Percentiles rank a stretch among this genome's conserved stretches.
phyloP scores from a whole-genome alignment of 2,113 vertebrate genomes.

The Phocoena sinus region DNA sequence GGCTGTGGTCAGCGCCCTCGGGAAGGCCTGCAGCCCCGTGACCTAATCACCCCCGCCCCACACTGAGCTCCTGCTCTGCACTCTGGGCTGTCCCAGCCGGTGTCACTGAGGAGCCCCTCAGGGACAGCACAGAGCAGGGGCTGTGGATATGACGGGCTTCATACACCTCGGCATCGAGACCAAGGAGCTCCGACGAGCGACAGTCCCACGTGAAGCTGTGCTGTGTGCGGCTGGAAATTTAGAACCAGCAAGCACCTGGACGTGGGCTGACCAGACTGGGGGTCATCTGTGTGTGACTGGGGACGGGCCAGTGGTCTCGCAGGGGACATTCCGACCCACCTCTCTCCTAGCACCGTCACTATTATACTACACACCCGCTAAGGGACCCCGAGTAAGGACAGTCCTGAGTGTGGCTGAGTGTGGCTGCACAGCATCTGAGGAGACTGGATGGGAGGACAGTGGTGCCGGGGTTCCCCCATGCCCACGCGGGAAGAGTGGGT shows the following conservation, averaged over 20 bases:
- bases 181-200: not conserved
- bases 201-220: not conserved
- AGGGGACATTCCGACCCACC: not conserved
- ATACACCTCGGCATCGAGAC: not conserved
- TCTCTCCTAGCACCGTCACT: not conserved
- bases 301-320: not conserved
- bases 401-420: not conserved
- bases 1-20: no score
- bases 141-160: not conserved
- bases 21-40: not conserved
- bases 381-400: not conserved
- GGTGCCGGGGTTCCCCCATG: fast-evolving
- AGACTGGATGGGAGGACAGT: no score
- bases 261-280: not conserved
- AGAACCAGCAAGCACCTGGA: not conserved
- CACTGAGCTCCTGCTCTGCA: not conserved
- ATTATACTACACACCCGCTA: not conserved
- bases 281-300: not conserved
- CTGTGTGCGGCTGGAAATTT: not conserved
- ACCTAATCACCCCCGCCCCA: not conserved
- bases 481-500: not conserved
- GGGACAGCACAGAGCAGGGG: not conserved
- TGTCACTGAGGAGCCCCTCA: not conserved
- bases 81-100: not conserved
- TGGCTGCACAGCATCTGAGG: not conserved